Percentiles rank a stretch among this genome's conserved stretches.
phyloP scores from a whole-genome alignment of 1,140 invertebrate genomes.

The Chironomus tepperi region DNA sequence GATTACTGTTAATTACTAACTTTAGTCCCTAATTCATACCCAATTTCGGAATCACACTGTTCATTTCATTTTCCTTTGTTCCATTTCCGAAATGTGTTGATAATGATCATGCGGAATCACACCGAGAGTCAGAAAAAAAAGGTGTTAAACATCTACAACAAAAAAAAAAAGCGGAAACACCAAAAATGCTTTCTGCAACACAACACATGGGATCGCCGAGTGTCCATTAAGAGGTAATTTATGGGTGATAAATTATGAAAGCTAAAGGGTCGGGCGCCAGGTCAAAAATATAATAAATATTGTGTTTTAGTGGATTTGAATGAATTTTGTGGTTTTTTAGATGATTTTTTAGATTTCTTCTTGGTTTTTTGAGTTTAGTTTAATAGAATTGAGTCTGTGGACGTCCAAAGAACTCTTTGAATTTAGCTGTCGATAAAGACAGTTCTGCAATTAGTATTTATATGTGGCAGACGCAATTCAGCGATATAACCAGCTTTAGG shows the following conservation, averaged over 20 bases:
- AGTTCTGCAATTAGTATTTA: too few relatives aligned
- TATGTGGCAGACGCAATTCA: too few relatives aligned
- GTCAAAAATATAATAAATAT: neutral
- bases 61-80: neutral
- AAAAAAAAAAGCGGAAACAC: neutral
- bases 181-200: too few relatives aligned
- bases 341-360: too few relatives aligned
- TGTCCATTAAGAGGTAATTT: conserved; percentile 7
- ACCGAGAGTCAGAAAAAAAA: neutral
- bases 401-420: too few relatives aligned
- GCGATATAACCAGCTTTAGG: too few relatives aligned
- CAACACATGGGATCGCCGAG: neutral
- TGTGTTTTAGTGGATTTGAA: neutral
- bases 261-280: conserved; percentile 1
- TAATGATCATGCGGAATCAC: neutral
- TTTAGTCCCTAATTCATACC: too few relatives aligned
- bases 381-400: too few relatives aligned
- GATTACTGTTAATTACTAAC: neutral
- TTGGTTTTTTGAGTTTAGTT: too few relatives aligned
- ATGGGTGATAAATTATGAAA: neutral
- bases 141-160: neutral
- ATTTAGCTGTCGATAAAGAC: too few relatives aligned
- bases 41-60: neutral
- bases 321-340: too few relatives aligned
- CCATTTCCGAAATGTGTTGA: neutral